Evolutionary conservation across 35 echinoderm and acorn worm species (phyloP).

Genomic region (Amphiura filiformis): DNA sequence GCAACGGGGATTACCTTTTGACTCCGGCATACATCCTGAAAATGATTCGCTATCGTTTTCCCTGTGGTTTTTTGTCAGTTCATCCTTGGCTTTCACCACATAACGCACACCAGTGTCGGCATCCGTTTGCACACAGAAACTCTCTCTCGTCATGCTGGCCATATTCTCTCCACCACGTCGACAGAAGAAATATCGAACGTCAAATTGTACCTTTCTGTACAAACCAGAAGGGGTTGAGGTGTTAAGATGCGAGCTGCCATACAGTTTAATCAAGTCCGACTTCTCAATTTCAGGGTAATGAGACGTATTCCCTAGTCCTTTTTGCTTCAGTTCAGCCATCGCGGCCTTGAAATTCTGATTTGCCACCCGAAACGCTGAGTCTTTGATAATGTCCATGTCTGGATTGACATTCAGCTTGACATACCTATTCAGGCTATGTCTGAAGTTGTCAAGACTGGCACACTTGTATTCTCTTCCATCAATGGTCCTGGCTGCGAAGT

Average conservation of each 20-base stretch:
- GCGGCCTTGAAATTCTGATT: neutral
- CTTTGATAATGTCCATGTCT: neutral
- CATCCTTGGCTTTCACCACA: neutral
- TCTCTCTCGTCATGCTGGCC: neutral
- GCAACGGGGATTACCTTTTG: neutral
- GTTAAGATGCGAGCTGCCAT: neutral
- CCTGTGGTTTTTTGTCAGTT: neutral
- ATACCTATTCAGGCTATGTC: slow-evolving; percentile 2
- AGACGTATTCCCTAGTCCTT: neutral
- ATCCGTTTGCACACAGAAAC: neutral
- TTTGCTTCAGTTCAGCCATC: neutral
- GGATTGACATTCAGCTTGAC: neutral
- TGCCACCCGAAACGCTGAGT: neutral
- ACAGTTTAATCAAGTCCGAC: neutral
- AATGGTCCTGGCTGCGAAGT: neutral
- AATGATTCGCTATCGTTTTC: neutral
- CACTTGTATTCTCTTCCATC: neutral
- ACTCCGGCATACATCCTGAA: neutral
- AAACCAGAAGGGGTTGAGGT: neutral
- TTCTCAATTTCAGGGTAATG: neutral
- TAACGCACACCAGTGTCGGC: neutral
- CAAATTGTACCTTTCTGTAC: neutral
- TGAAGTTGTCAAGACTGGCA: neutral
- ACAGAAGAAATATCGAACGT: neutral
- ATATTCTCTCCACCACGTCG: neutral